Conservation (phyloP, 2,888 invertebrate genomes). For the Drosophila monieri region DNA sequence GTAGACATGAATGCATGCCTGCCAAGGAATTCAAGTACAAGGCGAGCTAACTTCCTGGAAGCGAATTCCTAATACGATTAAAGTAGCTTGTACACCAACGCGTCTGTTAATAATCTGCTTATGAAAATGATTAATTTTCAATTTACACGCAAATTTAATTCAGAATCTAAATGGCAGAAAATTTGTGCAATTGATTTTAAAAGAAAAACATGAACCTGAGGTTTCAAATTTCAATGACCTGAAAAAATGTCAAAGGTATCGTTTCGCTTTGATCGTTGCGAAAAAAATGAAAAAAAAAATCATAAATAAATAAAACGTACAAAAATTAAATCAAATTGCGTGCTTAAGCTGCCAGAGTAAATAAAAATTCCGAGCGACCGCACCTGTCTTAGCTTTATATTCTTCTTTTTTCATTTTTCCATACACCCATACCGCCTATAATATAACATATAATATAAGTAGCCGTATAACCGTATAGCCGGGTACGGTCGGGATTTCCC, state of each 20-base stretch:
- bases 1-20: conserved; percentile 36
- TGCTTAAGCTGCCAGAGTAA: conserved; percentile 54
- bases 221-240: conserved; percentile 40
- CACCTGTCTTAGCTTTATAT: conserved; percentile 39
- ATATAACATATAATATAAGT: too few relatives aligned
- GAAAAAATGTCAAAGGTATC: conserved; percentile 18
- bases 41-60: conserved; percentile 13
- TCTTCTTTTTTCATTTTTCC: conserved; percentile 15
- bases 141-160: conserved; percentile 17
- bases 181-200: conserved; percentile 7
- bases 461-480: background rate
- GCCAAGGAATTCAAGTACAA: background rate
- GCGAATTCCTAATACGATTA: conserved; percentile 8
- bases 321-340: conserved; percentile 65
- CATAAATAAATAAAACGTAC: conserved; percentile 55
- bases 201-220: background rate
- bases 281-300: conserved; percentile 29
- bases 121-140: conserved; percentile 8
- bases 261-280: conserved; percentile 47
- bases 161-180: background rate
- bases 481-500: conserved; percentile 14
- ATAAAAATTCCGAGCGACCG: conserved; percentile 37
- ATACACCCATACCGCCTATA: background rate
- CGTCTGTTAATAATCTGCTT: background rate
- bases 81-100: conserved; percentile 5